Base-by-base conservation (phyloP, 1,140 invertebrate genomes). In the Danaus melanippus region DNA sequence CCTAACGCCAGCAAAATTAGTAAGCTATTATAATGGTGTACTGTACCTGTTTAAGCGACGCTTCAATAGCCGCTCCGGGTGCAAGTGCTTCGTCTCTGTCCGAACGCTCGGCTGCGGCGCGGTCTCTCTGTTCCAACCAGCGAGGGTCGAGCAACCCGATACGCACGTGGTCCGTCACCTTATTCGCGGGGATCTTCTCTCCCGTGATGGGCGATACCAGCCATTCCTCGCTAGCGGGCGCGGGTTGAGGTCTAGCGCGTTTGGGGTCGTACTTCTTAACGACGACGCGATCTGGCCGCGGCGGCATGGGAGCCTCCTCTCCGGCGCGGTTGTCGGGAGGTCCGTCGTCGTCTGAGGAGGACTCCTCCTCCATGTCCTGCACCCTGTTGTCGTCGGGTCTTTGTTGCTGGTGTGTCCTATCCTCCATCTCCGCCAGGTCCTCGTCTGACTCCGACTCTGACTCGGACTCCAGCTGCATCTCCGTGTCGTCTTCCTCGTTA, bases 181-280 rank as follows among this genome's bases (percentile, higher is more conserved):
- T 98, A 67, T 94, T 95, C 0, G 97, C 97, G 0, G 97, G 97
- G 70, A 99, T 98, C 71, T 94, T 93, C 79, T 99, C 98, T 42
- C 97, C 97, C 12, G 98, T 99, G 67, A 99, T 97, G 0, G 98
- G 98, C 2, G 98, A 99, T 56, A 99, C 97, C 11, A 99, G 90
- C 88, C 93, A 99, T 69, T 98, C 96, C 75, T 99, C 97, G 43
- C 89, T 87, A 10, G 85, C 86, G 8, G 91, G 88, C 8, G 90
- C 71, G 3, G 89, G 75, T 9, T 90, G 87, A 67, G 92, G 91
- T 5, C 89, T 84, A 17, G 89, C 89, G 62, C 86, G 87, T 88
- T 98, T 99, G 0, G 98, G 98, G 92, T 99, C 95, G 77, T 99
- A 99, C 80, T 97, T 98, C 73, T 97, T 96, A 53, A 99, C 96